phyloP scores from a whole-genome alignment of 2,113 vertebrate species.

The Talpa occidentalis region DNA sequence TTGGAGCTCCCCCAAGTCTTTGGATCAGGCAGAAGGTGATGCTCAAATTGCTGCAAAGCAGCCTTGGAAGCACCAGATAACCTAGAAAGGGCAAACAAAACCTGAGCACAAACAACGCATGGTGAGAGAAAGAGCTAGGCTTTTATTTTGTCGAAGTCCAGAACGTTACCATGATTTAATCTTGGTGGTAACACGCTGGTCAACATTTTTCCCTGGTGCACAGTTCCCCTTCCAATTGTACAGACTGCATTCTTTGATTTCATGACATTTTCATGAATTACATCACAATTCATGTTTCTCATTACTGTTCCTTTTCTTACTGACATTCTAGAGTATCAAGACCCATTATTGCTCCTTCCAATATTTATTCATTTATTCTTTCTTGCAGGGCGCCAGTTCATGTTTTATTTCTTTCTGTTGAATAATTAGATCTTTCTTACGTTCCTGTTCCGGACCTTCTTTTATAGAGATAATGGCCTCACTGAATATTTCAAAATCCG shows the following conservation, averaged over 20 bases:
- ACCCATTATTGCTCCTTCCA: neutral
- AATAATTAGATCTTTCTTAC: neutral
- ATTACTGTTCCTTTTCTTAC: neutral
- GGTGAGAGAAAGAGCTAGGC: neutral
- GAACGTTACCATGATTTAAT: neutral
- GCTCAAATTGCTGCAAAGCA: neutral
- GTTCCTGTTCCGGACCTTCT: neutral
- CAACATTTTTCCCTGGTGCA: neutral
- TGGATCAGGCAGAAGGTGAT: neutral
- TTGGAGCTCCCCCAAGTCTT: neutral
- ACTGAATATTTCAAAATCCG: neutral
- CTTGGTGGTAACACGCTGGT: neutral
- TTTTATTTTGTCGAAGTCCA: neutral
- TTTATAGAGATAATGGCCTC: neutral
- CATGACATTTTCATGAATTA: too few relatives aligned
- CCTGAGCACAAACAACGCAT: accelerated
- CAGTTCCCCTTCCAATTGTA: neutral
- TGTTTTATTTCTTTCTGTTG: conserved; percentile 29
- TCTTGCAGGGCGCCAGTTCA: neutral
- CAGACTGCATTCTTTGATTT: neutral
- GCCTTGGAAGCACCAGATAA: too few relatives aligned
- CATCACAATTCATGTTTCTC: neutral
- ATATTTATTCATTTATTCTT: neutral
- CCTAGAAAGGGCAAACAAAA: neutral
- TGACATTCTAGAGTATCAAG: neutral